Conservation (phyloP, 64 coral and sea anemone genomes). For the Hydrozoanthus tunicans region DNA sequence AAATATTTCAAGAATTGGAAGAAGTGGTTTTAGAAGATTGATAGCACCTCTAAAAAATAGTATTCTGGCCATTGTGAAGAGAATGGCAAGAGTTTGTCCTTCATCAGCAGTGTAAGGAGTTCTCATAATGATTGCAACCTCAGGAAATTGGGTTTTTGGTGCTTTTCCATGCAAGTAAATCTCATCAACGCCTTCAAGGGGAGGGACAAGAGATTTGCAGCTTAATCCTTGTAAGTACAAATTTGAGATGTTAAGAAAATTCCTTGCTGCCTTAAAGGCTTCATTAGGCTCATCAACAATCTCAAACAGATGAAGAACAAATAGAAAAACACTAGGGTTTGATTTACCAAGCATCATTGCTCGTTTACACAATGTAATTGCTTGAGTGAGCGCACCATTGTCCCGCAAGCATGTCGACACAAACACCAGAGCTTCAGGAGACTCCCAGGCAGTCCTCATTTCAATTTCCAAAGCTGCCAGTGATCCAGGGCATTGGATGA, state of each 20-base stretch:
- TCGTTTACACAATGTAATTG: constrained; percentile 12
- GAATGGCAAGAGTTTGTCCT: constrained; percentile 53
- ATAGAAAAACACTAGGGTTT: constrained; percentile 64
- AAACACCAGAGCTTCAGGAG: constrained; percentile 48
- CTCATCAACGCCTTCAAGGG: constrained; percentile 24
- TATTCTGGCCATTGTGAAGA: constrained; percentile 66
- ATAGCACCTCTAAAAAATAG: constrained; percentile 63
- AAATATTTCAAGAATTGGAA: constrained; percentile 49
- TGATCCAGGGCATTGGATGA: constrained; percentile 24
- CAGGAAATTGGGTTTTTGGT: constrained; percentile 25
- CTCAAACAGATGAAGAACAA: constrained; percentile 59
- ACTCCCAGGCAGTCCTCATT: constrained; percentile 44
- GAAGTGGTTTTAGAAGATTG: constrained; percentile 38
- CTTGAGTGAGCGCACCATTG: constrained; percentile 5
- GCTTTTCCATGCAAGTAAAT: constrained; percentile 37
- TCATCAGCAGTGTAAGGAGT: constrained; percentile 44
- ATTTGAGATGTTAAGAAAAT: constrained; percentile 8
- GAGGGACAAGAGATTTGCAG: constrained; percentile 29
- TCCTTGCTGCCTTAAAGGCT: constrained; percentile 25
- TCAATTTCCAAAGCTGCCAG: constrained; percentile 52
- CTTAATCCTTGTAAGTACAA: constrained; percentile 24
- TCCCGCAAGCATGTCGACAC: constrained; percentile 58
- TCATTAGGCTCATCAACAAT: constrained; percentile 57
- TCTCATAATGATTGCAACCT: background rate
- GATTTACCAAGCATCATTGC: constrained; percentile 21